Evolutionary conservation across 2,113 vertebrate species (phyloP).

Genomic region (Forbesichthys papilliferus): DNA sequence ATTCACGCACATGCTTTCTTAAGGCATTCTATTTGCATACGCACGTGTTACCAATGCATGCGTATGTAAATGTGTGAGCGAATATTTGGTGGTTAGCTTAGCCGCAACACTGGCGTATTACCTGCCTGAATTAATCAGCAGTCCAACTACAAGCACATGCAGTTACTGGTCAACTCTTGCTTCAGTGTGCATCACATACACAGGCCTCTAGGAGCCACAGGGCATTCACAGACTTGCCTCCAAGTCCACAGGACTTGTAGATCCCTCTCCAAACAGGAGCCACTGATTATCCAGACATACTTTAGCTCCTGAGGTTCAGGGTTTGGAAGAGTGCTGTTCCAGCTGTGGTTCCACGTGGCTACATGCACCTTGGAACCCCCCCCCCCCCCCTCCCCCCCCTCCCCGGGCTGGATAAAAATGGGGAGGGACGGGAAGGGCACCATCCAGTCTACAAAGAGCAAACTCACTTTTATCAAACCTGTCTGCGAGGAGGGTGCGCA

Average conservation of each 20-base stretch:
- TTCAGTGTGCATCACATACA: slow-evolving; percentile 50
- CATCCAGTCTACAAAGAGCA: slow-evolving; percentile 62
- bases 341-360: slow-evolving; percentile 23
- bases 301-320: slow-evolving; percentile 66
- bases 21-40: slow-evolving; percentile 42
- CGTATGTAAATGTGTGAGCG: slow-evolving; percentile 8
- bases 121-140: slow-evolving; percentile 8
- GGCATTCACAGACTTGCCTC: slow-evolving; percentile 12
- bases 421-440: slow-evolving; percentile 19
- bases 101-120: slow-evolving; percentile 5
- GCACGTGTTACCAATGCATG: slow-evolving; percentile 43
- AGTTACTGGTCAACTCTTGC: slow-evolving; percentile 44
- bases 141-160: slow-evolving; percentile 61
- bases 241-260: too few species aligned
- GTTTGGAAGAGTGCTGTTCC: slow-evolving; percentile 43
- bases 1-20: slow-evolving; percentile 39
- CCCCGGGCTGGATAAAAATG: slow-evolving; percentile 10
- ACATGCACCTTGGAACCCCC: slow-evolving; percentile 65
- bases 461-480: slow-evolving; percentile 85
- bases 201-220: slow-evolving; percentile 69
- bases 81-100: background rate
- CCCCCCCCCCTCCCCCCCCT: too few species aligned
- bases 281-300: slow-evolving; percentile 8
- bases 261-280: slow-evolving; percentile 36
- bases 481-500: slow-evolving; percentile 75